Conservation (phyloP, 2,113 vertebrate species). For the Genyomyrus donnyi region DNA sequence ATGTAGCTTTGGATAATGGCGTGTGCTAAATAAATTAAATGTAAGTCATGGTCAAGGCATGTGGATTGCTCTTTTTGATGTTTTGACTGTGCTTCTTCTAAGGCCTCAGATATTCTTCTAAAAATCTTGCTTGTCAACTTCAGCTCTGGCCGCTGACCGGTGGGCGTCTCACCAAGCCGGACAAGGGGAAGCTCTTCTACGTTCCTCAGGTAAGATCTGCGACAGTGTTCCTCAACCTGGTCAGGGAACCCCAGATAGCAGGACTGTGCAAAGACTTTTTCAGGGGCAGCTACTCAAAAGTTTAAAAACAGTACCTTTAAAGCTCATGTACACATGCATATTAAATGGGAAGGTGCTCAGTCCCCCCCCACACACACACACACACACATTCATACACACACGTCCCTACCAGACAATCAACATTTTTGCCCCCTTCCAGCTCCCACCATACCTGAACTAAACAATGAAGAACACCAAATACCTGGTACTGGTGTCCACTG, state of each 20-base stretch:
- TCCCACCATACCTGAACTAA: too few species aligned
- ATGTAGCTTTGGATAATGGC: not conserved
- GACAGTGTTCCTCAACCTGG: not conserved
- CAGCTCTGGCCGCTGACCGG: conserved; percentile 96
- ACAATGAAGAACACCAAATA: too few species aligned
- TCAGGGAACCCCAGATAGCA: not conserved
- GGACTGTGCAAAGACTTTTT: not conserved
- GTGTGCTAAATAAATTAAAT: not conserved
- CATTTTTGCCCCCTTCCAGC: too few species aligned
- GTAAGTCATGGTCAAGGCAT: not conserved
- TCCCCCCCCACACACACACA: too few species aligned
- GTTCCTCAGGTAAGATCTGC: conserved; percentile 80
- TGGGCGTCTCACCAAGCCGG: conserved; percentile 86
- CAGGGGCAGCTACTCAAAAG: not conserved
- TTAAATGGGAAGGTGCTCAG: not conserved
- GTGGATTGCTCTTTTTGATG: not conserved
- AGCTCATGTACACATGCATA: not conserved
- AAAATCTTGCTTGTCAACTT: not conserved
- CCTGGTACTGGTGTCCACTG: not conserved
- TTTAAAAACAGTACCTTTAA: not conserved
- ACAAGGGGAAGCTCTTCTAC: conserved; percentile 93
- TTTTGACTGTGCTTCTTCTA: not conserved
- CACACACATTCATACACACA: too few species aligned
- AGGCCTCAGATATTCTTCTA: not conserved
- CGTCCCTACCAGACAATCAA: too few species aligned